Evolutionary conservation across 2,113 vertebrate species (phyloP), one percentile per base, ranked within the genome.

Genomic region (Eretmochelys imbricata): DNA sequence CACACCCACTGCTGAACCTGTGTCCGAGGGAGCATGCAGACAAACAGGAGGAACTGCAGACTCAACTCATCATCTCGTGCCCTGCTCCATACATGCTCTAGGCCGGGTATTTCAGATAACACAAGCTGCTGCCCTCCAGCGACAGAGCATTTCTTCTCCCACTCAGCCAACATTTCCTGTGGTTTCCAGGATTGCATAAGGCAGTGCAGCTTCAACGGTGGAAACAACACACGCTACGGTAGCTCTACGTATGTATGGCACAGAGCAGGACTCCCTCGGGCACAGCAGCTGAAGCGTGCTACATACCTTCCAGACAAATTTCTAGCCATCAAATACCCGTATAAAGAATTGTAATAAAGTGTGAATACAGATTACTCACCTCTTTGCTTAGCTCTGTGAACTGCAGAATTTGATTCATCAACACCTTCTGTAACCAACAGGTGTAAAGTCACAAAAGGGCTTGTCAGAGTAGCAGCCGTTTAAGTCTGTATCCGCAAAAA

Each of bases 101-200:
- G 42, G 42, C 42, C 5, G 42, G 42, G 24, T 4, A 29, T 27
- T 90, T 80, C 12, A 85, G 84, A 5, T n/a, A 69, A 69, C 31
- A 69, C 38, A 57, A 95, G 35, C 49, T 82, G 87, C 54, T 86
- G 82, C 51, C 87, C 89, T 88, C 25, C 83, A 84, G 84, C 79
- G 90, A 84, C 62, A 42, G 31, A 69, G 51, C 16, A 0, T 53
- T 75, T 82, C 65, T 72, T 72, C 62, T 69, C 87, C 46, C 10
- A 24, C 25, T 42, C n/a, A 90, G 88, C 53, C n/a, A n/a, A 10
- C 1, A 80, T 85, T 65, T 75, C 51, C 90, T 95, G 27, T 87
- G 69, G 29, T 59, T 94, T 89, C 80, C 87, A 93, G 85, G 55
- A 48, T 62, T 82, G 78, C 87, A 90, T n/a, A 49, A 94, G 89